Evolutionary conservation across 2,888 invertebrate genomes (phyloP), one percentile per base, ranked within the genome.

Genomic region (Temnothorax unifasciatus): DNA sequence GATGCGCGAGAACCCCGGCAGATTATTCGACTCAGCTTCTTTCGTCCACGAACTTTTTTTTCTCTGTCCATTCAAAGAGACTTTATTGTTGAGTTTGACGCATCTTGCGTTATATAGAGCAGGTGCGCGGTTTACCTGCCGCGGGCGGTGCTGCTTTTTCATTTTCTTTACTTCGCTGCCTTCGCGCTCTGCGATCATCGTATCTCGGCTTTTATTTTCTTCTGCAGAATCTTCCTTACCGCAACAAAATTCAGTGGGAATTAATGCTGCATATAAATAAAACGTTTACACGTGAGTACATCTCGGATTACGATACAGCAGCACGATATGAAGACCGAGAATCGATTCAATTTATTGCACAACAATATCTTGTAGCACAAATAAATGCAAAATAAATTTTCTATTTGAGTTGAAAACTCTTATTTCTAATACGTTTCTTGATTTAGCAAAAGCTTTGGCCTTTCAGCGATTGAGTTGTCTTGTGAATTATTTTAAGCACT

Each of bases 71-170:
- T 81, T 81, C 79, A 81, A 71, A 73, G 47, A 73, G 73, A 38
- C 38, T 61, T 59, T 47, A 81, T 81, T 81, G 69, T 83, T 50
- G 57, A n/a, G 66, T 57, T 76, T 81, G 89, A 86, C 69, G 84
- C 77, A 86, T 75, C 84, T 83, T 79, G 75, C 68, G 83, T 88
- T 76, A 90, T 90, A 86, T 91, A 74, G 89, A 91, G 89, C 92
- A 92, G 92, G 91, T 92, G 91, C 88, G 83, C 86, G 75, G 84
- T 90, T 87, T 91, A 89, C 89, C 87, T 92, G 92, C 91, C 90
- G 89, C 85, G 71, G 91, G 91, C 91, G 87, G 86, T 90, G 84
- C 88, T 88, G 88, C 89, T 90, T 90, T 90, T 91, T 91, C 89
- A 83, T 90, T 88, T 87, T 90, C 85, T 88, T 64, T 81, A 69